Base-by-base conservation (phyloP, 2,888 invertebrate species). In the Eugnorisma glareosa region DNA sequence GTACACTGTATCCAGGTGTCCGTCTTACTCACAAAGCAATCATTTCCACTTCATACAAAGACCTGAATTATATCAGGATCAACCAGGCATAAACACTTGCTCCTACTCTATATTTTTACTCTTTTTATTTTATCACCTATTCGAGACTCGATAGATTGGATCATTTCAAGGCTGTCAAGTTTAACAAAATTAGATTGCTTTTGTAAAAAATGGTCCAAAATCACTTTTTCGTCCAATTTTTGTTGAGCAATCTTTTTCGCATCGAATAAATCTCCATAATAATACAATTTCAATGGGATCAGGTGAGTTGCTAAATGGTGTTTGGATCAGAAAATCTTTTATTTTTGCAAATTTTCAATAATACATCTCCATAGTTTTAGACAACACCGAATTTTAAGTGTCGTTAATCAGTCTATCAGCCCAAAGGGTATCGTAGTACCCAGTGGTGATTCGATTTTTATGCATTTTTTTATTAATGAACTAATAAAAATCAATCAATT, bases 231-330 rank as follows among this genome's bases (percentile, higher is more conserved):
- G 21, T 67, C 11, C 37, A 67, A 37, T 63, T 45, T 81, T 45
- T 67, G 11, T 8, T 11, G 0, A 63, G 8, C 28, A 35, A 43
- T 64, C n/a, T 48, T 21, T 71, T 59, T 79, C 7, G 24, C 5
- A 51, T 59, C 18, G 15, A 66, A 73, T 77, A 40, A 48, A 71
- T 51, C 57, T 51, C 24, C 11, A 54, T 45, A 45, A 57, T 63
- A 73, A 63, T 40, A 68, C 15, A 51, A 43, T 51, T 82, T 51
- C 28, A 73, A 21, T 43, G 13, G 6, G 54, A 61, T 51, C 54
- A 54, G 57, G 28, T 68, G 61, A 72, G 64, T 76, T 70, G 61
- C 15, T 67, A 59, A 84, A 74, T 74, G 28, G 37, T 28, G 54
- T 83, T 45, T 59, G 57, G 73, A 68, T 74, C 73, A 8, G 24